A percentile compares a stretch with the other conserved stretches of the same genome.
Evolutionary conservation across 2,888 invertebrate species (phyloP).

Genomic region (Scaptomyza flava): DNA sequence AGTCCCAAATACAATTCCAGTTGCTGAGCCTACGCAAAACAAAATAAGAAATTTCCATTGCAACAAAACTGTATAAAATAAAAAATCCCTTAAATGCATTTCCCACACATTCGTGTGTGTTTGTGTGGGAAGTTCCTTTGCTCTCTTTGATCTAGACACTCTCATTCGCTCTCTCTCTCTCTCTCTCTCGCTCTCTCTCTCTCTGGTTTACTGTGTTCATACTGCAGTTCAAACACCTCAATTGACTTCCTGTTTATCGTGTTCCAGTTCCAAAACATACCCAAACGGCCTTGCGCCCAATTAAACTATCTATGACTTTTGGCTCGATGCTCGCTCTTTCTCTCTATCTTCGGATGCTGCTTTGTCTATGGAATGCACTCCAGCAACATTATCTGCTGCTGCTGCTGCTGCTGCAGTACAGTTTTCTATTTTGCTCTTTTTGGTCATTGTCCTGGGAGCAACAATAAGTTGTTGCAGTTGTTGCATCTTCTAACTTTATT

Average conservation of each 20-base stretch:
- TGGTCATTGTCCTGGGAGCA: conserved; percentile 65
- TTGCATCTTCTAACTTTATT: conserved; percentile 50
- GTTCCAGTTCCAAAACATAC: conserved; percentile 64
- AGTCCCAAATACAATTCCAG: conserved; percentile 23
- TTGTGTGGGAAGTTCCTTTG: conserved; percentile 12
- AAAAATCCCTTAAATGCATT: conserved; percentile 1
- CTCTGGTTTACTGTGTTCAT: conserved; percentile 3
- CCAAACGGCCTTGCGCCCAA: conserved; percentile 71
- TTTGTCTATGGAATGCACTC: conserved; percentile 56
- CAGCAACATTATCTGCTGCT: conserved; percentile 37
- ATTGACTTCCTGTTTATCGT: conserved; percentile 54
- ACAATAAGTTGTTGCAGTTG: conserved; percentile 32
- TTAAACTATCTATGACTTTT: conserved; percentile 52
- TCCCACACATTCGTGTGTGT: conserved; percentile 5
- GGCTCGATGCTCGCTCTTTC: conserved; percentile 16
- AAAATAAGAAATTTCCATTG: conserved; percentile 5
- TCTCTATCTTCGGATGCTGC: conserved; percentile 18
- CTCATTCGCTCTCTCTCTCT: conserved; percentile 7
- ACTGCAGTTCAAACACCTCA: conserved; percentile 58
- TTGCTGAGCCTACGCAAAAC: conserved; percentile 18
- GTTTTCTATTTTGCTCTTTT: conserved; percentile 51
- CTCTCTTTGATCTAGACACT: conserved; percentile 13
- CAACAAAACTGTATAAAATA: not conserved
- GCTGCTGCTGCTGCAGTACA: conserved; percentile 46
- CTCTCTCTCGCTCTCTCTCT: too few relatives aligned